phyloP scores from a whole-genome alignment of 2,888 invertebrate species.

The Arenicola marina region DNA sequence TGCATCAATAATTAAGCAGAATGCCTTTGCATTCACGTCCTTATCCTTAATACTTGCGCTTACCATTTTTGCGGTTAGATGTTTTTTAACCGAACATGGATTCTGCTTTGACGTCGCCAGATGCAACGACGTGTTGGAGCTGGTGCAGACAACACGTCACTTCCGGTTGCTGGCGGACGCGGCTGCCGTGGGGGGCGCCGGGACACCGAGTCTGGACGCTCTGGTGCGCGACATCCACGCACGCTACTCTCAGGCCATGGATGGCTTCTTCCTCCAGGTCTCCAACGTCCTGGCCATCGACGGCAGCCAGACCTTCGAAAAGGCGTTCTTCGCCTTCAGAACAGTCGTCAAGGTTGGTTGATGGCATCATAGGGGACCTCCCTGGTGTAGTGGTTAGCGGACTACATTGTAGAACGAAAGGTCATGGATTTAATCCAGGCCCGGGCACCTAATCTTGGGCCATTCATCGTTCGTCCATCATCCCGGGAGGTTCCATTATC shows the following conservation, averaged over 20 bases:
- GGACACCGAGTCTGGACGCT: constrained; percentile 57
- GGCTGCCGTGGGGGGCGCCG: constrained; percentile 59
- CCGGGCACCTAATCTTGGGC: no score
- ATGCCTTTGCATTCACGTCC: no score
- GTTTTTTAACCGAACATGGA: no score
- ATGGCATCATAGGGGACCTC: neutral
- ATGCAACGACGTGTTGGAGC: constrained; percentile 61
- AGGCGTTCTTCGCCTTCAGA: constrained; percentile 58
- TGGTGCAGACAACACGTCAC: constrained; percentile 60
- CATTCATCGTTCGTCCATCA: no score
- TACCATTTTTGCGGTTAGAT: no score
- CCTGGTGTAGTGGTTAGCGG: no score
- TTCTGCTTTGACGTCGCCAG: no score
- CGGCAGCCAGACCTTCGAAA: constrained; percentile 57
- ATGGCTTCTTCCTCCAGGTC: constrained; percentile 46
- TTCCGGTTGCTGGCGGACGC: constrained; percentile 58
- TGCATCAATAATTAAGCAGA: no score
- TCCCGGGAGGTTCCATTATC: no score
- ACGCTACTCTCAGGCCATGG: constrained; percentile 54
- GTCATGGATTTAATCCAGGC: no score
- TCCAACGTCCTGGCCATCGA: constrained; percentile 57
- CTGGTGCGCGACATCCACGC: constrained; percentile 58
- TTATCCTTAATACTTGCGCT: no score
- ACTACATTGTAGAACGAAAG: neutral
- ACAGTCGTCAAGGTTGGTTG: constrained; percentile 56